Evolutionary conservation across 2,888 invertebrate species (phyloP), one percentile per base, ranked within the genome.

Genomic region (Neria commutata): DNA sequence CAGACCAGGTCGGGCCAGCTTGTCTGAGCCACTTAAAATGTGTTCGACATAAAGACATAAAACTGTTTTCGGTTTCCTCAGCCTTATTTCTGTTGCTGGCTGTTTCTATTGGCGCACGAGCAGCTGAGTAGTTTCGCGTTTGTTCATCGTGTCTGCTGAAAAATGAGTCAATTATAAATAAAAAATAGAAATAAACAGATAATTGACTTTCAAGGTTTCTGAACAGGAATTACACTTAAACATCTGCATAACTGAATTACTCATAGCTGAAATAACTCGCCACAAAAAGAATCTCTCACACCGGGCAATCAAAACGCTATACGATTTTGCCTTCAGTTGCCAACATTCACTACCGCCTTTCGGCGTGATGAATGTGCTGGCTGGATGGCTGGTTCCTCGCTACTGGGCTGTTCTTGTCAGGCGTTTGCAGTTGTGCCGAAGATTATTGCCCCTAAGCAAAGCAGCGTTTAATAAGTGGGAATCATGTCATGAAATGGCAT

Each of bases 141-240:
- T 29, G 6, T 29, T 11, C 11, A 29, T 29, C 11, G 6, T 29
- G 29, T 29, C 11, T 29, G 29, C 29, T 11, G 29, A 8, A 25
- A 26, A 29, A 16, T 53, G 53, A 25, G 53, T 53, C 42, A 53
- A 21, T 29, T 23, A 40, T 24, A 29, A 17, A 33, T 16, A 50
- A 11, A 26, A 49, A 14, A 16, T 11, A 49, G 17, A 25, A 1
- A 4, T 4, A 37, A 10, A 37, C 8, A 6, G n/a, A 37, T n/a
- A 37, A 37, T n/a, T 14, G 37, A 37, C 17, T 52, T n/a, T 53
- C 53, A 53, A 53, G 54, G 54, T 47, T 47, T 23, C 21, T n/a
- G 33, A 24, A 16, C 54, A 54, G 47, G 16, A 54, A 54, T 34
- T 21, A 33, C 33, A 42, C 26, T 45, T 45, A n/a, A 25, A 51